phyloP scores from a whole-genome alignment of 2,888 invertebrate genomes.

The Leptogaster cylindrica region DNA sequence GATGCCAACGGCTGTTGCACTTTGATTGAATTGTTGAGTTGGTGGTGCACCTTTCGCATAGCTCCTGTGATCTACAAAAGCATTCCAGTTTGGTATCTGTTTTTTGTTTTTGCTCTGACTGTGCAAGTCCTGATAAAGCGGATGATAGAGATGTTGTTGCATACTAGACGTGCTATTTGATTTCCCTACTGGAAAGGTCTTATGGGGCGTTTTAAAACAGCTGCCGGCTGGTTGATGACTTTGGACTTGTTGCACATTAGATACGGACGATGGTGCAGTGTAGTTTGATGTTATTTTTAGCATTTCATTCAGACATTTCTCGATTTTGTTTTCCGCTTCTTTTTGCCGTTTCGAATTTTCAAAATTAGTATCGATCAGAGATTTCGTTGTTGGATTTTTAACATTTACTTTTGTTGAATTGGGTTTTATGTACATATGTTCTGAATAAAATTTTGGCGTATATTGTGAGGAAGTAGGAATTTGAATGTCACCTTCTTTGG shows the following conservation, averaged over 20 bases:
- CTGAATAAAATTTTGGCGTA: too few species aligned
- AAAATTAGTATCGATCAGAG: slow-evolving; percentile 45
- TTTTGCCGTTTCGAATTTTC: slow-evolving; percentile 57
- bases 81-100: slow-evolving; percentile 15
- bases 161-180: slow-evolving; percentile 60
- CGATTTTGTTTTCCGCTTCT: slow-evolving; percentile 60
- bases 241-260: slow-evolving; percentile 48
- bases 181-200: slow-evolving; percentile 55
- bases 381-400: slow-evolving; percentile 8
- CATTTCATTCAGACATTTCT: slow-evolving; percentile 60
- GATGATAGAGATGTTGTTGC: slow-evolving; percentile 50
- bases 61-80: not conserved
- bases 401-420: not conserved
- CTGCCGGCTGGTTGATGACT: slow-evolving; percentile 45
- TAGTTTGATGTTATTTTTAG: slow-evolving; percentile 55
- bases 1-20: not conserved
- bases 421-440: not conserved
- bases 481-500: too few species aligned
- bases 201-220: slow-evolving; percentile 46
- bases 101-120: slow-evolving; percentile 13
- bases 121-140: not conserved
- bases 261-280: not conserved
- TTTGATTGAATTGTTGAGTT: not conserved
- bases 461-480: slow-evolving; percentile 1
- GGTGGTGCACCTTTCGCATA: not conserved